phyloP scores from a whole-genome alignment of 2,797 vertebrate genomes.

The Crypturellus tataupa region DNA sequence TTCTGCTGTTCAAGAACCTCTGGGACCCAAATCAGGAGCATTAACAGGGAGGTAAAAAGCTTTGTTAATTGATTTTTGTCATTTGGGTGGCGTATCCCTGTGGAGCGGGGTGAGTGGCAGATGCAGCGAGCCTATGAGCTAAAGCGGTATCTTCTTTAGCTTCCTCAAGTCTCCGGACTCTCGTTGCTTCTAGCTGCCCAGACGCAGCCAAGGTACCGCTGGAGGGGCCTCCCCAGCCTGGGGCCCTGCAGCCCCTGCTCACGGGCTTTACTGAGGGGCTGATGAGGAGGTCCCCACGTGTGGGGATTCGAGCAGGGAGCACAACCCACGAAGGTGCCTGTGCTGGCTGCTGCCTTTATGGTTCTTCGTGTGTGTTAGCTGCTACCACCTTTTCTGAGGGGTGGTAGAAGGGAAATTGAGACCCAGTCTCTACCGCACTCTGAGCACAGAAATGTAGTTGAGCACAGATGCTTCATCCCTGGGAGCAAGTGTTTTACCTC shows the following conservation, averaged over 20 bases:
- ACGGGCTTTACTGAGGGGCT: not conserved
- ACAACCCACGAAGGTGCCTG: not conserved
- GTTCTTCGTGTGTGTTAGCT: not conserved
- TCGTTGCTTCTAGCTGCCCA: not conserved
- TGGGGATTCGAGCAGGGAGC: not conserved
- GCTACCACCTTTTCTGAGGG: not conserved
- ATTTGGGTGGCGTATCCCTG: not conserved
- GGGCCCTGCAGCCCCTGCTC: not conserved
- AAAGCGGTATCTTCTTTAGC: not conserved
- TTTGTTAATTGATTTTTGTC: not conserved
- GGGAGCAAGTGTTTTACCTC: not conserved
- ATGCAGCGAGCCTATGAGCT: not conserved
- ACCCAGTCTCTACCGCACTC: not conserved
- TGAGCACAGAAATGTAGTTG: accelerated
- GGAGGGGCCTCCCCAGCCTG: not conserved
- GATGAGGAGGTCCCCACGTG: not conserved
- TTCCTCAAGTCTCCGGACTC: not conserved
- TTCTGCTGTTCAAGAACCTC: not conserved
- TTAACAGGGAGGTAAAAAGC: not conserved
- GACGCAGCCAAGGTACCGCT: not conserved
- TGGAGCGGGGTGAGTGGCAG: not conserved
- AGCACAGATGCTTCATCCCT: not conserved
- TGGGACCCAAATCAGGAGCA: not conserved
- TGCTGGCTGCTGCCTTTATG: not conserved
- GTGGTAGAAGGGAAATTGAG: not conserved